Base-by-base conservation (phyloP, 2,113 vertebrate species). In the Hippocampus mohnikei region DNA sequence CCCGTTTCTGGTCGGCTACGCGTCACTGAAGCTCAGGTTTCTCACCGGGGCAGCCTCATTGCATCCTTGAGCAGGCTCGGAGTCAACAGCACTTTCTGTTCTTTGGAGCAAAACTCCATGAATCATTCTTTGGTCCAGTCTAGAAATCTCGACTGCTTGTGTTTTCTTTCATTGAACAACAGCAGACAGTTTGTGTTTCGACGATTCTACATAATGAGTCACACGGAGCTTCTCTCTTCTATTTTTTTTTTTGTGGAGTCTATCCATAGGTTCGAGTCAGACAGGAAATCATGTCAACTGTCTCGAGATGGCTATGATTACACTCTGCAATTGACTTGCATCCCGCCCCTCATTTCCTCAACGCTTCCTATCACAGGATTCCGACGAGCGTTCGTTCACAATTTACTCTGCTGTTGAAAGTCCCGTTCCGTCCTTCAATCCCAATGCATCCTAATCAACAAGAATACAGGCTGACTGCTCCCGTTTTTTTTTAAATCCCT, bases 1-100 rank as follows among this genome's bases (percentile, higher is more conserved):
- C 84, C 70, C 59, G 78, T 91, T 79, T 84, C 89, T 79, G 66
- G 79, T 64, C 52, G 60, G 75, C 74, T 67, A 71, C 40, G 68
- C 69, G 73, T 85, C 81, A 81, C 65, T 59, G 37, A 9, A 83
- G 87, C 78, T 89, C 77, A 13, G 73, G 87, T 89, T 89, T 81
- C 87, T 71, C 73, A 79, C 15, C 55, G 60, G 60, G 41, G 70
- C 59, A 71, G 76, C 79, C 78, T 52, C 80, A 60, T 66, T 50
- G 48, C 58, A 40, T 69, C 71, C 75, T 69, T 1, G 1, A 78
- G 66, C 55, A 48, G 55, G 15, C 41, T 50, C 8, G 21, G 37
- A 27, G 37, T 50, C 60, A 27, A 69, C 27, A 70, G 2, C 25
- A 74, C 56, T 41, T 58, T 20, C 48, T 52, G n/a, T 25, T 65